Percentiles rank a stretch among this genome's conserved stretches.
Conservation (phyloP, 1,140 invertebrate species). For the Drosophila ohnishii region DNA sequence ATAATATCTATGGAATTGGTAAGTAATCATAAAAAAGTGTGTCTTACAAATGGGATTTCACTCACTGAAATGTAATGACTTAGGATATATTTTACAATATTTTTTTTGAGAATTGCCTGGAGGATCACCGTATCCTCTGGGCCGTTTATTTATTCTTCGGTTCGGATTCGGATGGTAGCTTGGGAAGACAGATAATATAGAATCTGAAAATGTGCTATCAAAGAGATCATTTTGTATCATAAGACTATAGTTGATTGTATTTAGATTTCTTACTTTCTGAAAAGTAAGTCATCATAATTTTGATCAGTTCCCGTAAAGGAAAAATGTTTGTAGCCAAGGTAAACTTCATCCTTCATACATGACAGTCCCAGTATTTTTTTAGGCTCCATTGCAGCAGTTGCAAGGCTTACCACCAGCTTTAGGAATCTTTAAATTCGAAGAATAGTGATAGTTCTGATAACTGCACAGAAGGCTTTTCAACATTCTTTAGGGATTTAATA, state of each 20-base stretch:
- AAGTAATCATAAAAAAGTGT: background rate
- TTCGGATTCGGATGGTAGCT: background rate
- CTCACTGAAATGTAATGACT: background rate
- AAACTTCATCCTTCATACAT: background rate
- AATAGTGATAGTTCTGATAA: background rate
- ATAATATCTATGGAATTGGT: background rate
- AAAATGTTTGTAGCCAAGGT: background rate
- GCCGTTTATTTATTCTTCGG: background rate
- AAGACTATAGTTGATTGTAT: background rate
- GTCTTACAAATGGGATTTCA: background rate
- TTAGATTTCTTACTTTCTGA: background rate
- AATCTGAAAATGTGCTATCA: background rate
- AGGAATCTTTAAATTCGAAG: too few species aligned
- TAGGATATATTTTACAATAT: background rate
- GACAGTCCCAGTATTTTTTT: background rate
- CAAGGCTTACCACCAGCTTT: background rate
- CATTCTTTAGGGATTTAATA: background rate
- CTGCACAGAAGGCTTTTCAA: background rate
- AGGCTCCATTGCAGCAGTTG: background rate
- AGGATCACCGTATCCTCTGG: slow-evolving; percentile 2
- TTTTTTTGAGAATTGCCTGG: background rate
- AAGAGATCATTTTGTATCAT: slow-evolving; percentile 12
- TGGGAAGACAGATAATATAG: background rate
- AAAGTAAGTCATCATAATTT: background rate
- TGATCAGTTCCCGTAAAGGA: background rate